A percentile compares a stretch with the other conserved stretches of the same genome.
Evolutionary conservation across 2,113 vertebrate genomes (phyloP).

Genomic region (Caracal caracal): DNA sequence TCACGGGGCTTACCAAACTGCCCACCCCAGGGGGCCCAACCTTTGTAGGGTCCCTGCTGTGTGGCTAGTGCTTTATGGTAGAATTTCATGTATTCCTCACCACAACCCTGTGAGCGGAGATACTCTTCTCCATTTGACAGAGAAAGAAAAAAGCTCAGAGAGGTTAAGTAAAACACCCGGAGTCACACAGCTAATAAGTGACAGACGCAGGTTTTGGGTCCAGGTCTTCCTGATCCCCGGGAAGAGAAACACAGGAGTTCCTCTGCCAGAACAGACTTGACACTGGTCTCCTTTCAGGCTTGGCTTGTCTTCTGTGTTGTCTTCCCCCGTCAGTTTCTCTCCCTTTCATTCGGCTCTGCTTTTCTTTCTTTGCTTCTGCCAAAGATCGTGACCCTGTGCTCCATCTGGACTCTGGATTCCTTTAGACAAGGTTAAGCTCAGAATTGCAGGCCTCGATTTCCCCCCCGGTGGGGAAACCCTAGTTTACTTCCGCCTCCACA

Average conservation of each 20-base stretch:
- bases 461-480: background rate
- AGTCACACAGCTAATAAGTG: slow-evolving; percentile 9
- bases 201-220: background rate
- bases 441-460: background rate
- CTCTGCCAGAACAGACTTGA: background rate
- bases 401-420: background rate
- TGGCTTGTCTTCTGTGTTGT: too few species aligned
- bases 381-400: background rate
- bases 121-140: background rate
- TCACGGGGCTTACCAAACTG: background rate
- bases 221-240: background rate
- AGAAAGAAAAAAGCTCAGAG: slow-evolving; percentile 30
- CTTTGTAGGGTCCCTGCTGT: background rate
- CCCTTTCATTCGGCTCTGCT: background rate
- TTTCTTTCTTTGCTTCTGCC: background rate
- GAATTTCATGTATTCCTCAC: background rate
- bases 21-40: background rate
- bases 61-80: background rate
- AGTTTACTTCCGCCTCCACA: background rate
- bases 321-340: too few species aligned
- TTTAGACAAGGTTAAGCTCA: background rate
- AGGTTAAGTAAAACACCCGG: background rate
- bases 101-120: background rate
- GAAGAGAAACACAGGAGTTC: background rate
- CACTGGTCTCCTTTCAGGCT: background rate